Percentiles rank a stretch among this genome's conserved stretches.
These are phyloP conservation scores for Marcusenius ussheri DNA, from an alignment of 2,113 vertebrate genomes.

Conservation along the genomic window DNA sequence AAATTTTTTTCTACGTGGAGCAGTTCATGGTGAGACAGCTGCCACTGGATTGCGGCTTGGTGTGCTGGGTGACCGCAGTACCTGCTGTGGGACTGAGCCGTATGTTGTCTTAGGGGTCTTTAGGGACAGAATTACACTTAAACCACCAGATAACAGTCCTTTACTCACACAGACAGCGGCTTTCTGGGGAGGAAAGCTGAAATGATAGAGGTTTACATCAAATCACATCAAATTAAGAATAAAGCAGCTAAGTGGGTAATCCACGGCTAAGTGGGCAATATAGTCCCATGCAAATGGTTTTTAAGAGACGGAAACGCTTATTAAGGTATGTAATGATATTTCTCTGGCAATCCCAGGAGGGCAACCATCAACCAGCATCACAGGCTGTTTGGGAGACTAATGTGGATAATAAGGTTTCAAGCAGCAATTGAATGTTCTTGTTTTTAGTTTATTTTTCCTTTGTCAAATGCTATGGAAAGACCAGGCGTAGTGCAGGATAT, in stretches of 20 bases:
- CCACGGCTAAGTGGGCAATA: background rate
- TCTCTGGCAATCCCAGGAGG: background rate
- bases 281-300: constrained; percentile 5
- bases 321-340: constrained; percentile 11
- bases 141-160: background rate
- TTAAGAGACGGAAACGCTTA: background rate
- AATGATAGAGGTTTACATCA: constrained; percentile 9
- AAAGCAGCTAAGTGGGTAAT: background rate
- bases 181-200: background rate
- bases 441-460: background rate
- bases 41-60: background rate
- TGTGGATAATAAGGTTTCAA: background rate
- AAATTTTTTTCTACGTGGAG: background rate
- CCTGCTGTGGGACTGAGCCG: background rate
- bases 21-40: background rate
- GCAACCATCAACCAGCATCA: background rate
- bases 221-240: constrained; percentile 6
- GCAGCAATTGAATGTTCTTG: constrained; percentile 3
- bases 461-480: background rate
- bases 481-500: background rate
- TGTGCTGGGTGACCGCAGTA: background rate
- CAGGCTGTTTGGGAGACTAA: background rate
- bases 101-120: background rate
- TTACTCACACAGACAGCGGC: background rate
- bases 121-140: background rate